Percentiles rank a stretch among this genome's conserved stretches.
phyloP scores from a whole-genome alignment of 2,888 invertebrate species.

The Dastarcus helophoroides region DNA sequence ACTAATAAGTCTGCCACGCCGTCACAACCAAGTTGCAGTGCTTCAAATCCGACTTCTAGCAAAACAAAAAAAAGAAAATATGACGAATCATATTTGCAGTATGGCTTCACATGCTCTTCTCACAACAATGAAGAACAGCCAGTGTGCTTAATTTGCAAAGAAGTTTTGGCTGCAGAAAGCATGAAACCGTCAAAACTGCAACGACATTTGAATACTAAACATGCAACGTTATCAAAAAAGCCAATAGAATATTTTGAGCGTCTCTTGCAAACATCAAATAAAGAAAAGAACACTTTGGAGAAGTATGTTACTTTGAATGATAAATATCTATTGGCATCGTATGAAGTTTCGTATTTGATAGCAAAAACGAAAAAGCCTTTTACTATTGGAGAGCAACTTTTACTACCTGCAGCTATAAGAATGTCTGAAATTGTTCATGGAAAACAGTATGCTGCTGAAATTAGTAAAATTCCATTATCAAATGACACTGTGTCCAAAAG shows the following conservation, averaged over 20 bases:
- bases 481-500: no score
- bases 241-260: conserved; percentile 7
- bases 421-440: no score
- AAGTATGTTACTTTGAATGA: conserved; percentile 6
- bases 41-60: conserved; percentile 8
- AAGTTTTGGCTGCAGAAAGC: conserved; percentile 13
- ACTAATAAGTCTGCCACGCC: conserved; percentile 10
- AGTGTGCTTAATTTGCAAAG: conserved; percentile 14
- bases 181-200: conserved; percentile 17
- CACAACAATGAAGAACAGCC: conserved; percentile 12
- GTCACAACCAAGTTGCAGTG: conserved; percentile 10
- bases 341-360: no score
- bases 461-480: no score
- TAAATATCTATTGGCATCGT: conserved; percentile 6
- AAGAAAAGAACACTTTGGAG: conserved; percentile 6
- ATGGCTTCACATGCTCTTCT: conserved; percentile 10
- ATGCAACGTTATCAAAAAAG: conserved; percentile 7
- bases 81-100: conserved; percentile 11
- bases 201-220: no score
- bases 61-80: conserved; percentile 9
- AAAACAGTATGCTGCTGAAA: no score
- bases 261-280: conserved; percentile 6
- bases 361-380: no score
- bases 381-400: conserved; percentile 3
- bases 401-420: no score